Percentiles rank a stretch among this genome's conserved stretches.
Conservation (phyloP, 2,113 vertebrate species). For the human region GRCh38 chr3:13300501-13301000, state of each 20-base stretch:
- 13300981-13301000: conserved; percentile 23
- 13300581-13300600: neutral
- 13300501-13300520: neutral
- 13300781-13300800: neutral
- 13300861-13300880: conserved; percentile 65
- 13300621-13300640: accelerated
- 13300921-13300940: neutral
- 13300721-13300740: neutral
- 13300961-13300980: conserved; percentile 60
- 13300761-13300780: neutral
- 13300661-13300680: neutral
- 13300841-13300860: conserved; percentile 37
- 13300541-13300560: neutral
- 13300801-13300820: too few relatives aligned
- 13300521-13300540: too few relatives aligned
- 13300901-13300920: conserved; percentile 46
- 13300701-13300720: neutral
- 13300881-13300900: conserved; percentile 35
- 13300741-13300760: neutral
- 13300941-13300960: conserved; percentile 65
- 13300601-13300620: neutral
- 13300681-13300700: too few relatives aligned
- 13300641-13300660: neutral
- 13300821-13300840: neutral
- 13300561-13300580: neutral